These are phyloP conservation scores for Netelia melanura DNA, from an alignment of 2,888 invertebrate genomes.

Conservation along the genomic window DNA sequence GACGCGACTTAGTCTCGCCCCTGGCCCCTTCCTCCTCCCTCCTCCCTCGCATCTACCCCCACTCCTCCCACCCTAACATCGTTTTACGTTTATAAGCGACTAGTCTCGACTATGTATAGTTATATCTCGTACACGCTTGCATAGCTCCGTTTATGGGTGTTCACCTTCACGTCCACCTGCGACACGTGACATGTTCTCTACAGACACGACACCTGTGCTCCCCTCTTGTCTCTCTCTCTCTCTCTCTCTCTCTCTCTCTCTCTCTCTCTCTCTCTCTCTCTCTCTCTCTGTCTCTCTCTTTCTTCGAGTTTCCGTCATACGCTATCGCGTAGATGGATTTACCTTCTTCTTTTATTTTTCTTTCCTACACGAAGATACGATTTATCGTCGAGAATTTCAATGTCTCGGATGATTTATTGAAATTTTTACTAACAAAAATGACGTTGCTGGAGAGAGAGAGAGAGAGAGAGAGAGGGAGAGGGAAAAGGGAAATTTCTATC, in stretches of 20 bases:
- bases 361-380: background rate
- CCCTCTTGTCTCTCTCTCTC: background rate
- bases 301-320: background rate
- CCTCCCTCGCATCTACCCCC: constrained; percentile 9
- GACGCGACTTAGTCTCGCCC: constrained; percentile 50
- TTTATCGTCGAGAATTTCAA: background rate
- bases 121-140: constrained; percentile 5
- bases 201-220: constrained; percentile 14
- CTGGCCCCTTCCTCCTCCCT: constrained; percentile 25
- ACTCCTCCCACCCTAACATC: constrained; percentile 35
- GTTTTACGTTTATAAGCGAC: constrained; percentile 31
- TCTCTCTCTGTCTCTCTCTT: no score
- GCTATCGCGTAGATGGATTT: no score
- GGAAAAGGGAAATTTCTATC: constrained; percentile 29
- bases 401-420: background rate
- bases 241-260: background rate
- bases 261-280: background rate
- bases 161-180: constrained; percentile 51
- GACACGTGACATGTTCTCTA: constrained; percentile 17
- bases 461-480: constrained; percentile 1
- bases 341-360: background rate
- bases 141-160: constrained; percentile 26
- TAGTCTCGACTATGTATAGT: constrained; percentile 26
- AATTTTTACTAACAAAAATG: background rate
- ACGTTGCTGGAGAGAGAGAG: background rate